A percentile compares a stretch with the other conserved stretches of the same genome.
These are phyloP conservation scores for Falco naumanni DNA, from an alignment of 2,797 vertebrate genomes.

Conservation along the genomic window DNA sequence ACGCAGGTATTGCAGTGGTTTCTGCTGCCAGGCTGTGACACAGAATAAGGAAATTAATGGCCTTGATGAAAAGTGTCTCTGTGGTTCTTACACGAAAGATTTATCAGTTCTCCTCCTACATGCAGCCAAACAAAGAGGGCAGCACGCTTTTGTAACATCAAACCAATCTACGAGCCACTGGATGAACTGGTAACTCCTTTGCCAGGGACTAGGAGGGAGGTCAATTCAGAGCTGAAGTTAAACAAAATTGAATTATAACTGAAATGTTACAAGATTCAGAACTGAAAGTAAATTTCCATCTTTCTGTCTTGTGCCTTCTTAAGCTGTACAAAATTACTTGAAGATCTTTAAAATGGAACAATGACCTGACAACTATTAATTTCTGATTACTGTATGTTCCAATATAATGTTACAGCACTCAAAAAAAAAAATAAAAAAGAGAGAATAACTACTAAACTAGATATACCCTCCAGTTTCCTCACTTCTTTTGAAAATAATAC, in stretches of 20 bases:
- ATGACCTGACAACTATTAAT: not conserved
- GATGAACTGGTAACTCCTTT: not conserved
- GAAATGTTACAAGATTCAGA: not conserved
- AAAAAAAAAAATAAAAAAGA: not conserved
- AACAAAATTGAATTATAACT: not conserved
- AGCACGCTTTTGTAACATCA: not conserved
- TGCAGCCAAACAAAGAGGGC: not conserved
- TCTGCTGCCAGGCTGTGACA: not conserved
- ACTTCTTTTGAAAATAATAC: not conserved
- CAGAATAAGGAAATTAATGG: not conserved
- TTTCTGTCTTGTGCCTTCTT: not conserved
- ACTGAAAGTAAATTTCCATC: not conserved
- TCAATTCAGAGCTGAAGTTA: not conserved
- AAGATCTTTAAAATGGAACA: not conserved
- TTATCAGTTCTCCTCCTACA: not conserved
- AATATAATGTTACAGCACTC: not conserved
- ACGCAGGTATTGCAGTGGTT: not conserved
- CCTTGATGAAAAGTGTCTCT: not conserved
- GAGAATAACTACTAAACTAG: not conserved
- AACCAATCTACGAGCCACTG: not conserved
- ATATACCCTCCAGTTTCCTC: not conserved
- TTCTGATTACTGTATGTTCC: not conserved
- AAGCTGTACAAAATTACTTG: not conserved
- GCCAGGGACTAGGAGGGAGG: not conserved
- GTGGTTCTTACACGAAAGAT: not conserved